Conservation (phyloP, 2,888 invertebrate species). For the Xestia sexstrigata region DNA sequence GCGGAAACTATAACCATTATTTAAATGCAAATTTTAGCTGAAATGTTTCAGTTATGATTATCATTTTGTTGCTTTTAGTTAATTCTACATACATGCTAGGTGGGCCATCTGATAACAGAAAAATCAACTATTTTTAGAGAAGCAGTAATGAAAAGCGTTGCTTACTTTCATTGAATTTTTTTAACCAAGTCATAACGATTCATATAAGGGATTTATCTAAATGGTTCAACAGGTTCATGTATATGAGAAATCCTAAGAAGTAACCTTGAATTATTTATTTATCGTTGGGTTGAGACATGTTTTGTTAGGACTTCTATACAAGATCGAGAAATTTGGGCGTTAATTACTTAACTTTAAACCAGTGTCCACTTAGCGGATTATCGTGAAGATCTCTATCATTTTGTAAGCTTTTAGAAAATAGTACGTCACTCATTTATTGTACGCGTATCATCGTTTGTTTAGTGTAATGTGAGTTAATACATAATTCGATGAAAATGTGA, state of each 20-base stretch:
- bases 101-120: slow-evolving; percentile 71
- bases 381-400: slow-evolving; percentile 83
- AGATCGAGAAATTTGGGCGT: slow-evolving; percentile 32
- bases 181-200: slow-evolving; percentile 23
- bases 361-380: slow-evolving; percentile 82
- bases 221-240: slow-evolving; percentile 9
- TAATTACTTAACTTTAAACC: slow-evolving; percentile 58
- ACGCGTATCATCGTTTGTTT: slow-evolving; percentile 70
- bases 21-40: slow-evolving; percentile 53
- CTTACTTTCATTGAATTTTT: slow-evolving; percentile 44
- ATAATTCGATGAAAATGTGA: slow-evolving; percentile 45
- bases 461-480: slow-evolving; percentile 66
- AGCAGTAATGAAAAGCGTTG: slow-evolving; percentile 22
- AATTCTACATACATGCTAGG: slow-evolving; percentile 73
- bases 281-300: slow-evolving; percentile 33
- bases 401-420: slow-evolving; percentile 74
- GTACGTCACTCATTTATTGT: slow-evolving; percentile 75
- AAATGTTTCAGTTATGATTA: slow-evolving; percentile 76
- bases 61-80: slow-evolving; percentile 79
- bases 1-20: slow-evolving; percentile 64
- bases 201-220: slow-evolving; percentile 14
- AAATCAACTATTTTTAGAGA: slow-evolving; percentile 52
- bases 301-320: slow-evolving; percentile 19
- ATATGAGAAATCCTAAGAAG: background rate
- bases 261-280: slow-evolving; percentile 21